Percentiles rank a stretch among this genome's conserved stretches.
Conservation (phyloP, 2,113 vertebrate genomes). For the Gavia stellata region DNA sequence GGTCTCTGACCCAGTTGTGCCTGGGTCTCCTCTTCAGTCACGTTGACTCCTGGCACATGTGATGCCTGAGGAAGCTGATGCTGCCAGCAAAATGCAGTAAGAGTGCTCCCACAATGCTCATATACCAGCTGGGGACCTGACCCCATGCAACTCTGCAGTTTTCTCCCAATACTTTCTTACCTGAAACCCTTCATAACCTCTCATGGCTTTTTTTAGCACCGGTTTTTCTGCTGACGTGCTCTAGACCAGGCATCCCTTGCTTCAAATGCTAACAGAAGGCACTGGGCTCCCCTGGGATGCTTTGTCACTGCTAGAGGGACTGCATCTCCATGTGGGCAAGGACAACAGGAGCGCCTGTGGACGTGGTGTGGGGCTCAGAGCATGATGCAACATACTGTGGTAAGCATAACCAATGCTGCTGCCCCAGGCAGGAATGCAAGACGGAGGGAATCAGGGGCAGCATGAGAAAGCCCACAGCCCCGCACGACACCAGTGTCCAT, state of each 20-base stretch:
- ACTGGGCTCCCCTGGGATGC: neutral
- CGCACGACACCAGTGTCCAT: neutral
- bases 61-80: neutral
- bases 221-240: neutral
- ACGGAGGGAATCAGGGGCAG: neutral
- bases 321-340: rapidly evolving
- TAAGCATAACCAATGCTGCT: neutral
- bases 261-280: neutral
- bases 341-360: neutral
- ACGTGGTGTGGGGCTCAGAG: rapidly evolving
- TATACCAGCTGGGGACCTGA: neutral
- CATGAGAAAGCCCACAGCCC: neutral
- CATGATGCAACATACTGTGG: neutral
- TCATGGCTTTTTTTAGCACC: neutral
- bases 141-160: neutral
- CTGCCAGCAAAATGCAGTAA: neutral
- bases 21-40: neutral
- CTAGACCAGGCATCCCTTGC: neutral
- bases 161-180: neutral
- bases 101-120: neutral
- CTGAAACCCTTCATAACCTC: neutral
- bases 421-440: neutral
- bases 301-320: neutral
- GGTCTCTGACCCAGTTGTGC: neutral
- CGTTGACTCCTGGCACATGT: neutral